A percentile compares a stretch with the other conserved stretches of the same genome.
phyloP scores from a whole-genome alignment of 2,797 vertebrate genomes.

The Crocodylus rhombifer region DNA sequence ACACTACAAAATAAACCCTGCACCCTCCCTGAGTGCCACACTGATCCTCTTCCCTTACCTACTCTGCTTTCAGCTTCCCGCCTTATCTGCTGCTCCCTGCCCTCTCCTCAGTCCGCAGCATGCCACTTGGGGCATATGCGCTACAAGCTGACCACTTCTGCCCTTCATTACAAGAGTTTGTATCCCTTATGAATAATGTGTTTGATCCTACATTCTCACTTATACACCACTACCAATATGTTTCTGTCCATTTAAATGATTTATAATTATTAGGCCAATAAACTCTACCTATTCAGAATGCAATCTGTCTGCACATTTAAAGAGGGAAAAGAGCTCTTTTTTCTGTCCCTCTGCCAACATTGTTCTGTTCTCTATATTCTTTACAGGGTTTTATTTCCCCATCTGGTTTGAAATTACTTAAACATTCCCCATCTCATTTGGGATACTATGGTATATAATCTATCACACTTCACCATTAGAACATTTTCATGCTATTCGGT shows the following conservation, averaged over 20 bases:
- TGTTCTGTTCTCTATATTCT: not conserved
- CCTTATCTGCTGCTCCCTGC: no score
- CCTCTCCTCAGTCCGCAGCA: no score
- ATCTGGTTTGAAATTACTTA: constrained; percentile 8
- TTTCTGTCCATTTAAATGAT: constrained; percentile 33
- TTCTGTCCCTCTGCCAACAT: not conserved
- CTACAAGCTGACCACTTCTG: no score
- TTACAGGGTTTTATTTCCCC: not conserved
- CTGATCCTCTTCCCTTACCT: no score
- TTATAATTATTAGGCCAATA: not conserved
- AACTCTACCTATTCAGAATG: constrained; percentile 1
- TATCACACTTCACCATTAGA: not conserved
- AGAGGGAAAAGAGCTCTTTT: not conserved
- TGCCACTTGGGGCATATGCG: no score
- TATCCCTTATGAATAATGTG: not conserved
- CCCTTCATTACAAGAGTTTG: no score
- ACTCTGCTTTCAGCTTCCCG: no score
- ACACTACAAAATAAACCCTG: no score
- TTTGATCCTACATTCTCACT: constrained; percentile 16
- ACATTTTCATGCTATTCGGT: not conserved
- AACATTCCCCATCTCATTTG: not conserved
- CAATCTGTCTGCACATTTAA: not conserved
- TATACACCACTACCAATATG: constrained; percentile 7
- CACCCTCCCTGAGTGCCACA: no score
- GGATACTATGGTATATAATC: not conserved